Evolutionary conservation across 1,140 invertebrate species (phyloP).

Genomic region (Pantala flavescens): DNA sequence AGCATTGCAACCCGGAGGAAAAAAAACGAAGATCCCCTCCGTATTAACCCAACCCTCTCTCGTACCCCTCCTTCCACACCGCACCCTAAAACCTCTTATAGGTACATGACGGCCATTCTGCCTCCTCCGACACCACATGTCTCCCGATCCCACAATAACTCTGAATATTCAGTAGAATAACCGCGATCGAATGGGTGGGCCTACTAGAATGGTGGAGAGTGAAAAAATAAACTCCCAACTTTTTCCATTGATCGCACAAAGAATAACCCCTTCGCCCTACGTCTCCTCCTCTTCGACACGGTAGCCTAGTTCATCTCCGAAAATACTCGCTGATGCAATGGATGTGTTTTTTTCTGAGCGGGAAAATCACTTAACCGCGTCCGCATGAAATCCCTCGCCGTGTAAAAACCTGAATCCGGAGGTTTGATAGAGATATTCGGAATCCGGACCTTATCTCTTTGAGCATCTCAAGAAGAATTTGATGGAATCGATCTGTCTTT

Average conservation of each 20-base stretch:
- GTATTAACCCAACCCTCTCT: neutral
- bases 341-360: too few relatives aligned
- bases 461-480: too few relatives aligned
- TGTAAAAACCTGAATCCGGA: too few relatives aligned
- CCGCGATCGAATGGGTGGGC: neutral
- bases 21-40: neutral
- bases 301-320: too few relatives aligned
- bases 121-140: constrained; percentile 2
- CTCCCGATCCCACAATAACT: neutral
- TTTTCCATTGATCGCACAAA: constrained; percentile 2
- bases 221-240: constrained; percentile 10
- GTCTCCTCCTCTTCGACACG: neutral
- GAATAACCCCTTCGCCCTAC: neutral
- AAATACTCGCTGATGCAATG: too few relatives aligned
- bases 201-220: neutral
- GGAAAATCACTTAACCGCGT: too few relatives aligned
- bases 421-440: too few relatives aligned
- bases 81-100: constrained; percentile 9
- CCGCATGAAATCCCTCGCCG: too few relatives aligned
- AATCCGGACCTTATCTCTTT: too few relatives aligned
- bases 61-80: neutral
- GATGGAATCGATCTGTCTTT: too few relatives aligned
- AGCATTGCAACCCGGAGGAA: neutral
- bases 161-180: constrained; percentile 8
- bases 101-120: neutral